A percentile compares a stretch with the other conserved stretches of the same genome.
phyloP scores from a whole-genome alignment of 1,140 invertebrate species.

The Pseudomyrmex concolor region DNA sequence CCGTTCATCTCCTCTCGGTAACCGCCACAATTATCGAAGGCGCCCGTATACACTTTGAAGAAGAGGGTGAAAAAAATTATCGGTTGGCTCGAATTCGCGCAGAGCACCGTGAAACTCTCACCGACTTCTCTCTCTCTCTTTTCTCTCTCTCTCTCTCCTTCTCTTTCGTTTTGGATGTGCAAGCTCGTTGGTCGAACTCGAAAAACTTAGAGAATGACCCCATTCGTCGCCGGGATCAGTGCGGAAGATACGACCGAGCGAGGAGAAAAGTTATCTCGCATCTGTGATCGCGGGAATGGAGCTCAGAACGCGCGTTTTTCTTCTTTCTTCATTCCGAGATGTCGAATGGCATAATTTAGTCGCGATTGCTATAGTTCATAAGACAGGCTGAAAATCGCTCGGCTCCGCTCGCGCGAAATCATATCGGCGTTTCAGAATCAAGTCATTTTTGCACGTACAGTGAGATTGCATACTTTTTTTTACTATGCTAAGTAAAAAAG shows the following conservation, averaged over 20 bases:
- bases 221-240: constrained; percentile 65
- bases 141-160: not conserved
- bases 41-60: not conserved
- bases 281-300: constrained; percentile 53
- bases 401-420: constrained; percentile 27
- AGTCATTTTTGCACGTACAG: constrained; percentile 33
- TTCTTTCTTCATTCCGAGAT: constrained; percentile 45
- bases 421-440: constrained; percentile 1
- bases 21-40: constrained; percentile 32
- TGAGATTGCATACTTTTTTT: constrained; percentile 12
- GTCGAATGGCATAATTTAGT: constrained; percentile 61
- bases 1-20: constrained; percentile 3
- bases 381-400: constrained; percentile 29
- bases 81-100: constrained; percentile 59
- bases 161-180: not conserved
- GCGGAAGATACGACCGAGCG: constrained; percentile 36
- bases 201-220: constrained; percentile 70
- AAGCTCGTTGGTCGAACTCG: constrained; percentile 55
- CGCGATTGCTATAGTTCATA: constrained; percentile 55
- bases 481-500: not conserved
- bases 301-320: constrained; percentile 50
- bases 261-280: constrained; percentile 64
- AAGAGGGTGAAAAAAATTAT: constrained; percentile 29
- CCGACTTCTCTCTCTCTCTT: constrained; percentile 4
- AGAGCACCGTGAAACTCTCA: constrained; percentile 40